Conservation (phyloP, 2,888 invertebrate genomes). For the Xylocampa areola region DNA sequence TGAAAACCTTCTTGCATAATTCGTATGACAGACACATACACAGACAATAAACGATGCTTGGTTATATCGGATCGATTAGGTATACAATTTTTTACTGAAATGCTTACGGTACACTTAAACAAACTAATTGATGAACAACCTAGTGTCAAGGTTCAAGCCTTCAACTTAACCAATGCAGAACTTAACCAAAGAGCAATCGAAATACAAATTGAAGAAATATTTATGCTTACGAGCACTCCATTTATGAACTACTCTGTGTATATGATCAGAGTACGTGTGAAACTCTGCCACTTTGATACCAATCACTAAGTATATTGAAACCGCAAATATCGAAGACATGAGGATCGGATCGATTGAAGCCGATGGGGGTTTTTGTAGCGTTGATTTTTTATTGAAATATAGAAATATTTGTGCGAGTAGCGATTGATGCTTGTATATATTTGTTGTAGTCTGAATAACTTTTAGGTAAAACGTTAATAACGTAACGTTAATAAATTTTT, state of each 20-base stretch:
- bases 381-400: conserved; percentile 44
- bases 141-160: too few species aligned
- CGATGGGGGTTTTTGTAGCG: conserved; percentile 28
- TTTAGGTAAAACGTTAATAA: too few species aligned
- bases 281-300: conserved; percentile 52
- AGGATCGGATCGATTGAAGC: conserved; percentile 53
- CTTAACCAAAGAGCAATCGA: too few species aligned
- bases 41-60: too few species aligned
- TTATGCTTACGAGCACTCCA: conserved; percentile 1
- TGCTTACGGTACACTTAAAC: too few species aligned
- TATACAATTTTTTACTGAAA: too few species aligned
- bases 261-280: conserved; percentile 62
- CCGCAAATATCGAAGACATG: conserved; percentile 63
- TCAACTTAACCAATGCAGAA: too few species aligned
- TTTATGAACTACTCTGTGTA: not conserved
- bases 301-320: conserved; percentile 63
- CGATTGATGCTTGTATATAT: conserved; percentile 12
- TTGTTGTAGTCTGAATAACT: conserved; percentile 8
- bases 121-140: too few species aligned
- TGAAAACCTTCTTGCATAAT: too few species aligned
- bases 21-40: fast-evolving
- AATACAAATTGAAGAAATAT: too few species aligned
- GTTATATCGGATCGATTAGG: too few species aligned
- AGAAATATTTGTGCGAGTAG: conserved; percentile 41
- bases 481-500: too few species aligned